Conservation (phyloP, 2,888 invertebrate genomes). For the Autographa gamma region DNA sequence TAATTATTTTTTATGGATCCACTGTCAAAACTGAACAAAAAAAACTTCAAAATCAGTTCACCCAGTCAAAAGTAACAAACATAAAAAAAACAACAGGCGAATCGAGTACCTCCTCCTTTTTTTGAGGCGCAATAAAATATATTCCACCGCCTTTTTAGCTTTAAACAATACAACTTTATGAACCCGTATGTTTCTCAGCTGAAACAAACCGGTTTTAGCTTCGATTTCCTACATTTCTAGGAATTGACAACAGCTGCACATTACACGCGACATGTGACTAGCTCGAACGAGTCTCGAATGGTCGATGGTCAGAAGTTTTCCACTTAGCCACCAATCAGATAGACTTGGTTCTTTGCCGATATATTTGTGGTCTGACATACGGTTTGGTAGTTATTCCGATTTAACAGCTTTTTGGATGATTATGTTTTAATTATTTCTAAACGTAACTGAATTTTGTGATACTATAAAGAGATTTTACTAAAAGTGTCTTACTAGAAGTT, state of each 20-base stretch:
- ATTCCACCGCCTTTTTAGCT: no score
- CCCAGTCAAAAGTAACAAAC: no score
- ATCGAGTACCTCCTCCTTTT: no score
- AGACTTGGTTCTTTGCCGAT: slow-evolving; percentile 53
- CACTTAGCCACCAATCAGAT: slow-evolving; percentile 58
- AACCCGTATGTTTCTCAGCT: background rate
- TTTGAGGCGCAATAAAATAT: no score
- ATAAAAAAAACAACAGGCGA: no score
- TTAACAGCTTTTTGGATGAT: background rate
- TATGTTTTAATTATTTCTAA: no score
- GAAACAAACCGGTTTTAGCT: background rate
- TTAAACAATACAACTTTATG: background rate
- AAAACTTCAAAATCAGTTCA: no score
- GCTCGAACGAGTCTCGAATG: slow-evolving; percentile 26
- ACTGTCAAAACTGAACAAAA: no score
- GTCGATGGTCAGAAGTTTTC: slow-evolving; percentile 45
- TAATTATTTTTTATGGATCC: no score
- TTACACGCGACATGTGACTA: slow-evolving; percentile 27
- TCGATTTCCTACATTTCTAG: background rate
- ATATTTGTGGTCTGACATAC: slow-evolving; percentile 43
- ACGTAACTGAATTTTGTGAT: no score
- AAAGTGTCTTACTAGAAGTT: no score
- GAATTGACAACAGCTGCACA: slow-evolving; percentile 40
- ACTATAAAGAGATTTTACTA: no score
- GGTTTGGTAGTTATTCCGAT: background rate